A percentile compares a stretch with the other conserved stretches of the same genome.
These are phyloP conservation scores for Apamea sordens DNA, from an alignment of 2,888 invertebrate genomes.

Conservation along the genomic window DNA sequence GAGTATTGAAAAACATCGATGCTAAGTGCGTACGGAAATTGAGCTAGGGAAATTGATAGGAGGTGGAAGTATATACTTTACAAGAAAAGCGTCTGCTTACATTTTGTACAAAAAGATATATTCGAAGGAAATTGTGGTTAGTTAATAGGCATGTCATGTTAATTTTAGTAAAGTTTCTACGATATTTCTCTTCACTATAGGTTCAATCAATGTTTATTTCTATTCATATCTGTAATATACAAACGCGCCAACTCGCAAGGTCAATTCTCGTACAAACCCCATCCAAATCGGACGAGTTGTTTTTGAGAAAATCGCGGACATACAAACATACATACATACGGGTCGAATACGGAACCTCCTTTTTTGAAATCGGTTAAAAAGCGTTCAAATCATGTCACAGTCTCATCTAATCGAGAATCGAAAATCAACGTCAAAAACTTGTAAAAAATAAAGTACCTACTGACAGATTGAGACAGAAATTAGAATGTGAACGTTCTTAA, in stretches of 20 bases:
- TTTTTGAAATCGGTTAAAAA: neutral
- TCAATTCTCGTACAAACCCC: neutral
- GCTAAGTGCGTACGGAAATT: conserved; percentile 34
- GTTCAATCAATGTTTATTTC: neutral
- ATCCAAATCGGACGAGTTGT: no score
- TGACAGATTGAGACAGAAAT: neutral
- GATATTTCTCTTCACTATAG: neutral
- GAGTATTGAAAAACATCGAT: conserved; percentile 53
- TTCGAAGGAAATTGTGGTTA: neutral
- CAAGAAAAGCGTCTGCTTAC: neutral
- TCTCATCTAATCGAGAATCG: no score
- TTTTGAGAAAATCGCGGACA: no score
- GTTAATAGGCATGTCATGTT: neutral
- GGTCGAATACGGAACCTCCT: no score
- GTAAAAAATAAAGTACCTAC: neutral
- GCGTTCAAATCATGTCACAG: neutral
- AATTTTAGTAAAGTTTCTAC: neutral
- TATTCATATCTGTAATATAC: neutral
- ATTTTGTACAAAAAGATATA: neutral
- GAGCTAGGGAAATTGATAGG: conserved; percentile 34
- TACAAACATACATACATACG: no score
- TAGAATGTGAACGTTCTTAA: neutral
- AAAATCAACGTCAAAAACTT: no score
- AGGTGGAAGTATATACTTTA: neutral
- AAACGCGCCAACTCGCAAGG: neutral